Percentiles rank a stretch among this genome's conserved stretches.
phyloP scores from a whole-genome alignment of 1,140 invertebrate species.

The Drosophila repleta region DNA sequence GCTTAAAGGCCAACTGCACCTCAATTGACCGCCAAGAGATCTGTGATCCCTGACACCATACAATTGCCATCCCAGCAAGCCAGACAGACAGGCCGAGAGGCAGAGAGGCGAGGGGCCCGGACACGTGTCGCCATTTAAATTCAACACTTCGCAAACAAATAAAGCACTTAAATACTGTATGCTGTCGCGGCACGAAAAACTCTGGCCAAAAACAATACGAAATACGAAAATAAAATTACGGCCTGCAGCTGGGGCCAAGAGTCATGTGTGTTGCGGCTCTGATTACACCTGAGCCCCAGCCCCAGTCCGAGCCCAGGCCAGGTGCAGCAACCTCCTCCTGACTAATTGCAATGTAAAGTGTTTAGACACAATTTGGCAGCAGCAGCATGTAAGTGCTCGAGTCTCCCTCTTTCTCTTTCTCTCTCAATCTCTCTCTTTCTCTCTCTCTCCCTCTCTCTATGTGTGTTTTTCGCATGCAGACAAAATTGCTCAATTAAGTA shows the following conservation, averaged over 20 bases:
- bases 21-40: conserved; percentile 24
- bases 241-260: conserved; percentile 23
- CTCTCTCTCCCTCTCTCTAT: no score
- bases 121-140: conserved; percentile 44
- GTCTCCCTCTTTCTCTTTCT: not conserved
- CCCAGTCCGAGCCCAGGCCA: not conserved
- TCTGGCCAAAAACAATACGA: not conserved
- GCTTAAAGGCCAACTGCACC: conserved; percentile 39
- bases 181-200: conserved; percentile 17
- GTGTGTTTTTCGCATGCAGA: conserved; percentile 14
- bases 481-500: conserved; percentile 59
- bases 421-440: not conserved
- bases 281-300: not conserved
- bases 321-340: not conserved
- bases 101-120: no score
- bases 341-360: conserved; percentile 72
- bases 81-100: not conserved
- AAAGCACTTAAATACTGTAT: conserved; percentile 42
- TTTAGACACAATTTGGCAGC: conserved; percentile 64
- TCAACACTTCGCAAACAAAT: conserved; percentile 29
- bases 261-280: conserved; percentile 13
- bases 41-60: conserved; percentile 7
- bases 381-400: conserved; percentile 37
- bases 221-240: conserved; percentile 16
- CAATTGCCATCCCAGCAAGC: conserved; percentile 4